Evolutionary conservation across 2,888 invertebrate genomes (phyloP).

Genomic region (Lepidocyrtinus sp.): DNA sequence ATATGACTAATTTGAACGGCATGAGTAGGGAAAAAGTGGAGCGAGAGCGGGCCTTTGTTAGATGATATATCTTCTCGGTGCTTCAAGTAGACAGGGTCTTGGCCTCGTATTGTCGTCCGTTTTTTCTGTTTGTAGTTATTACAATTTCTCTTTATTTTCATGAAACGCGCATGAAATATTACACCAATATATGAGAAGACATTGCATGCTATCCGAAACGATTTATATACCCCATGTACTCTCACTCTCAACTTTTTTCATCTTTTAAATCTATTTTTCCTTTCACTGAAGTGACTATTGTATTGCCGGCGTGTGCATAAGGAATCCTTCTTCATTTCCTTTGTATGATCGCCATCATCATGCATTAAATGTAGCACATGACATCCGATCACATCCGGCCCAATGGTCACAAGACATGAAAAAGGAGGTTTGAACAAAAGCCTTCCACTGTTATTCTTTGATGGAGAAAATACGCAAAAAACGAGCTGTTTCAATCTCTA

Average conservation of each 20-base stretch:
- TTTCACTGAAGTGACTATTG: conserved; percentile 49
- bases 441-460: conserved; percentile 27
- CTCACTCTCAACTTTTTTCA: conserved; percentile 35
- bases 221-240: conserved; percentile 51
- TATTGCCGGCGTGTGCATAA: conserved; percentile 53
- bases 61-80: conserved; percentile 58
- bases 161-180: conserved; percentile 56
- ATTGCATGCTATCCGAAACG: conserved; percentile 56
- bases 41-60: conserved; percentile 40
- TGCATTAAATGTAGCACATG: conserved; percentile 48
- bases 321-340: conserved; percentile 44
- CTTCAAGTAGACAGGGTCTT: conserved; percentile 58
- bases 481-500: conserved; percentile 3
- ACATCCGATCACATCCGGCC: conserved; percentile 61
- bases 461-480: conserved; percentile 5
- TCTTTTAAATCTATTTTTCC: conserved; percentile 19
- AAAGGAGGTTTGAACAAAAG: conserved; percentile 53
- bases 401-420: conserved; percentile 60
- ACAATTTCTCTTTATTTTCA: conserved; percentile 54
- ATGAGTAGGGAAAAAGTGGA: conserved; percentile 46
- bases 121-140: conserved; percentile 53
- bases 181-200: conserved; percentile 44
- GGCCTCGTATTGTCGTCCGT: conserved; percentile 53
- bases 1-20: conserved; percentile 61
- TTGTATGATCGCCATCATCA: conserved; percentile 50